Base-by-base conservation (phyloP, 2,888 invertebrate genomes). In the Calliphora vomitoria region DNA sequence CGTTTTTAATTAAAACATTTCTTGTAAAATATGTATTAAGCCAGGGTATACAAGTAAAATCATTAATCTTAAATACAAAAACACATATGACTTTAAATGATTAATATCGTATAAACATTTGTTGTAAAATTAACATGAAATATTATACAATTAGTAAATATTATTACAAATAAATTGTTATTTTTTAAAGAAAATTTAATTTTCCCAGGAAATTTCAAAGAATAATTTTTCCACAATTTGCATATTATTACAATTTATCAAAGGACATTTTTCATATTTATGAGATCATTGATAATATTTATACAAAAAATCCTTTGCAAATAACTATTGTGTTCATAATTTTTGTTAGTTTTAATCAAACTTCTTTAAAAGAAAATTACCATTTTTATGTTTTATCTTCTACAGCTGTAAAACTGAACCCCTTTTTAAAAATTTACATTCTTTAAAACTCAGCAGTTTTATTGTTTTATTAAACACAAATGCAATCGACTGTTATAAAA, bases 401-500 rank as follows among this genome's bases (percentile, higher is more conserved):
- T 50, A 50, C 50, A 50, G 50, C 50, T 50, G 50, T 50, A 50
- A 50, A 11, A 53, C 35, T 35, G 35, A 4, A 35, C 35, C 15
- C n/a, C 3, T 44, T 68, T 11, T 31, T 8, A 3, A 25, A 55
- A 55, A 53, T n/a, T 31, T 31, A 5, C 13, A 15, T 4, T 31
- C 31, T 60, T 5, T 25, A 11, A 41, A 41, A 41, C 41, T 41
- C 41, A 41, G 41, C n/a, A n/a, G 71, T 53, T 41, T 38, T 25
- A 25, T 47, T n/a, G 44, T 41, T 10, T 60, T 47, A 35, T 58
- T 79, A 10, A 60, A 38, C 6, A 3, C 38, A 38, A 69, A 66
- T 66, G 25, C 25, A 75, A 74, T 58, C 80, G 58, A 25, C 25
- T 71, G 69, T 71, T 69, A 82, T 35, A 18, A 75, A 62, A 55